phyloP scores from a whole-genome alignment of 2,888 invertebrate species.

The Megamerina dolium region DNA sequence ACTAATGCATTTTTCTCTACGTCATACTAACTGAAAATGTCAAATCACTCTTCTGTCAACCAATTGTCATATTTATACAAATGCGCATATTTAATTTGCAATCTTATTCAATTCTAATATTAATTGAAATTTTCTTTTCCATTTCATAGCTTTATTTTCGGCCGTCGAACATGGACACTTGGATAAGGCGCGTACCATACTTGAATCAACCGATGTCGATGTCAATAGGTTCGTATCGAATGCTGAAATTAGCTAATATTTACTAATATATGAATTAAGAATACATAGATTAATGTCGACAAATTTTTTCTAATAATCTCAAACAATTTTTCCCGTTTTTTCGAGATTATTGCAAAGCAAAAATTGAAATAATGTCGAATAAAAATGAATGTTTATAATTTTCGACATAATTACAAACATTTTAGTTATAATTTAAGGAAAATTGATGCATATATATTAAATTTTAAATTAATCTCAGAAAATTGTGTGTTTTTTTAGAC shows the following conservation, averaged over 20 bases:
- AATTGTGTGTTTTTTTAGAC: too few species aligned
- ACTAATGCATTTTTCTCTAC: too few species aligned
- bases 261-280: not conserved
- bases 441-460: too few species aligned
- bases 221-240: slow-evolving; percentile 71
- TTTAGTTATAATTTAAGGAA: too few species aligned
- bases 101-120: not conserved
- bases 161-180: slow-evolving; percentile 94
- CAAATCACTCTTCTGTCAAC: too few species aligned
- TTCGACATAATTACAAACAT: too few species aligned
- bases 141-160: slow-evolving; percentile 78
- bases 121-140: slow-evolving; percentile 14
- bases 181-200: slow-evolving; percentile 83
- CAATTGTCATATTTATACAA: too few species aligned
- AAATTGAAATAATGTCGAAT: too few species aligned
- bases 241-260: not conserved
- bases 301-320: not conserved
- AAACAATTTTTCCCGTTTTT: not conserved
- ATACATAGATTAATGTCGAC: not conserved
- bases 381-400: too few species aligned
- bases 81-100: too few species aligned
- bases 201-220: slow-evolving; percentile 88
- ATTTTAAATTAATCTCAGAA: too few species aligned
- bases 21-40: too few species aligned
- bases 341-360: not conserved